Evolutionary conservation across 2,113 vertebrate genomes (phyloP).

Genomic region (Lepus europaeus): DNA sequence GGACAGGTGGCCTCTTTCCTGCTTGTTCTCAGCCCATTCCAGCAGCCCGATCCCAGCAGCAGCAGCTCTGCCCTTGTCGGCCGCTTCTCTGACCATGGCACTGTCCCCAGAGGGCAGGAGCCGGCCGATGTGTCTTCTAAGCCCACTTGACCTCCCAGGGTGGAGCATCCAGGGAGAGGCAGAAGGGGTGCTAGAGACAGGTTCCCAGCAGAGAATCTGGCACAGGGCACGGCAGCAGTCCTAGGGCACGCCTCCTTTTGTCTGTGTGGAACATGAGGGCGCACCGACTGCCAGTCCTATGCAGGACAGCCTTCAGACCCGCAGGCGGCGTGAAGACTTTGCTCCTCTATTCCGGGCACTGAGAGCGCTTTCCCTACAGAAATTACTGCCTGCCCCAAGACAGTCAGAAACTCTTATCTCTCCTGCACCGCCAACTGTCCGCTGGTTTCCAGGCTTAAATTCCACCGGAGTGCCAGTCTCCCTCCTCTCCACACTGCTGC

Average conservation of each 20-base stretch:
- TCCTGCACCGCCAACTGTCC: neutral
- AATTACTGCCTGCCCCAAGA: neutral
- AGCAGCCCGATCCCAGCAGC: neutral
- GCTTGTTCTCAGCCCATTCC: neutral
- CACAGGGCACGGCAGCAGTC: neutral
- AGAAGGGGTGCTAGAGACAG: neutral
- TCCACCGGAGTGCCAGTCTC: neutral
- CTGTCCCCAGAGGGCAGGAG: neutral
- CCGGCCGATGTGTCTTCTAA: neutral
- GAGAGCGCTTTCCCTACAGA: neutral
- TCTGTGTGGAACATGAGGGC: neutral
- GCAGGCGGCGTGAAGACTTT: neutral
- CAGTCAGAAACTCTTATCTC: neutral
- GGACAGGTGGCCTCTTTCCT: neutral
- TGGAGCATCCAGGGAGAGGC: neutral
- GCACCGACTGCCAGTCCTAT: neutral
- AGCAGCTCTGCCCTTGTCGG: neutral
- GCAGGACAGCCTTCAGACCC: neutral
- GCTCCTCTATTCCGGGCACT: neutral
- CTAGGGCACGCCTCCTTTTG: neutral
- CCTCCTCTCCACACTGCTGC: neutral
- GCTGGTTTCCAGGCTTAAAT: neutral
- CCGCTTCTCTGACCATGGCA: neutral
- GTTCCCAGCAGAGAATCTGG: neutral
- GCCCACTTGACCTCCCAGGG: neutral